phyloP scores from a whole-genome alignment of 2,113 vertebrate genomes.

The Perognathus longimembris region DNA sequence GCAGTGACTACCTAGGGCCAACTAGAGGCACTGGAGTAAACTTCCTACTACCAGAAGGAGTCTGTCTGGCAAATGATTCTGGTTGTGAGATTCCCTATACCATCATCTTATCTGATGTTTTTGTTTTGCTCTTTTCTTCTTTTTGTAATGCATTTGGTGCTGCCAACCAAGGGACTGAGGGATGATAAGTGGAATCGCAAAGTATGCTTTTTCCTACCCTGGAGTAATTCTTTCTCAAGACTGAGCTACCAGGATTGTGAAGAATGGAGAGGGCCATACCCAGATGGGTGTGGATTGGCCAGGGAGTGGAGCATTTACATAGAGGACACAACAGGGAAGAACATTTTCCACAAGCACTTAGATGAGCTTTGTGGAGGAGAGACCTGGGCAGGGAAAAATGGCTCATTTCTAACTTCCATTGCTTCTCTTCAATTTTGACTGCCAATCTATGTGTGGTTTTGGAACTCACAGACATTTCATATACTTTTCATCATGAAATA shows the following conservation, averaged over 20 bases:
- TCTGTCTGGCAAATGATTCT: conserved; percentile 65
- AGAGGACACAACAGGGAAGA: too few relatives aligned
- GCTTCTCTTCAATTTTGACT: neutral
- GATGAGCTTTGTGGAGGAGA: neutral
- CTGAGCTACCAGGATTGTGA: neutral
- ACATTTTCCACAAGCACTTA: neutral
- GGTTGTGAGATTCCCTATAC: fast-evolving
- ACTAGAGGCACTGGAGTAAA: conserved; percentile 42
- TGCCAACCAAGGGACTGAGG: neutral
- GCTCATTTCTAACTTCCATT: neutral
- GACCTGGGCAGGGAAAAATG: neutral
- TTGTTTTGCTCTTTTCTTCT: neutral
- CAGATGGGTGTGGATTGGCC: too few relatives aligned
- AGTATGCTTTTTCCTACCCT: neutral
- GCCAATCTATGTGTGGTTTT: conserved; percentile 45
- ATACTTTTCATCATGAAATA: neutral
- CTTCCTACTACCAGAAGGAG: conserved; percentile 79
- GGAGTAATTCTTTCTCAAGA: neutral
- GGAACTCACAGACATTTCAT: conserved; percentile 14
- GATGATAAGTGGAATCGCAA: neutral
- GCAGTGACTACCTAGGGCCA: conserved; percentile 44
- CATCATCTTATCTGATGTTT: neutral
- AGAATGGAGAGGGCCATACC: neutral
- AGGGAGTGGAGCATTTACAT: neutral
- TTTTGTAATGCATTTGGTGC: neutral